Evolutionary conservation across 2,888 invertebrate species (phyloP).

Genomic region (Geophilus truncorum): DNA sequence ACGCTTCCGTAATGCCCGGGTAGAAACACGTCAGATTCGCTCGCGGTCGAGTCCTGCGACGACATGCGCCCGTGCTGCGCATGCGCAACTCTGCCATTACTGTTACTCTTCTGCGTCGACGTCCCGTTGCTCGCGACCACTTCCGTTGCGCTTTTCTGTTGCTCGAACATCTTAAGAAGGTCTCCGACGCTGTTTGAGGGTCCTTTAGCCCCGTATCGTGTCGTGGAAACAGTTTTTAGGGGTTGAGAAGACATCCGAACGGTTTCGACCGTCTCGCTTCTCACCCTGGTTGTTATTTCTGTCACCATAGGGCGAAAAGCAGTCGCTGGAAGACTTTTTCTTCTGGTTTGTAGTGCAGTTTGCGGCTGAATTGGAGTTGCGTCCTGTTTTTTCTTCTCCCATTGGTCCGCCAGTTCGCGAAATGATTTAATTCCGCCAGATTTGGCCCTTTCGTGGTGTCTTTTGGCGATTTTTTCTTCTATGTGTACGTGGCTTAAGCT

Average conservation of each 20-base stretch:
- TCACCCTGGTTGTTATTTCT: not conserved
- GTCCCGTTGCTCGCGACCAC: not conserved
- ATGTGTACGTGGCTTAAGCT: not conserved
- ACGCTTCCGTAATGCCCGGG: slow-evolving; percentile 45
- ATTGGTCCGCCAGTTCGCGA: slow-evolving; percentile 47
- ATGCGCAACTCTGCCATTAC: not conserved
- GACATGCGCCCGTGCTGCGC: slow-evolving; percentile 46
- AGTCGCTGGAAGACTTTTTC: not conserved
- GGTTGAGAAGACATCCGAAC: not conserved
- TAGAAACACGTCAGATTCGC: slow-evolving; percentile 44
- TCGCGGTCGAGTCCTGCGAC: slow-evolving; percentile 55
- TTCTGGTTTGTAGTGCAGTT: not conserved
- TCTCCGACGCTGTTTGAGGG: slow-evolving; percentile 34
- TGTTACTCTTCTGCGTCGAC: not conserved
- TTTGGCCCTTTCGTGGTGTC: not conserved
- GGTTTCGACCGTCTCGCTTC: not conserved
- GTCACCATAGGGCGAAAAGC: not conserved
- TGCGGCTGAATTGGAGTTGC: not conserved
- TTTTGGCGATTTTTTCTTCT: not conserved
- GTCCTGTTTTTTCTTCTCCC: slow-evolving; percentile 38
- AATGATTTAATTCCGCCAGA: slow-evolving; percentile 42
- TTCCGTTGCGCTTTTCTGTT: not conserved
- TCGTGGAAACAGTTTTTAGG: not conserved
- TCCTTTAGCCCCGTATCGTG: not conserved
- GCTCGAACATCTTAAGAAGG: slow-evolving; percentile 35